Conservation (phyloP, 2,888 invertebrate species). For the Drosophila algonquin region DNA sequence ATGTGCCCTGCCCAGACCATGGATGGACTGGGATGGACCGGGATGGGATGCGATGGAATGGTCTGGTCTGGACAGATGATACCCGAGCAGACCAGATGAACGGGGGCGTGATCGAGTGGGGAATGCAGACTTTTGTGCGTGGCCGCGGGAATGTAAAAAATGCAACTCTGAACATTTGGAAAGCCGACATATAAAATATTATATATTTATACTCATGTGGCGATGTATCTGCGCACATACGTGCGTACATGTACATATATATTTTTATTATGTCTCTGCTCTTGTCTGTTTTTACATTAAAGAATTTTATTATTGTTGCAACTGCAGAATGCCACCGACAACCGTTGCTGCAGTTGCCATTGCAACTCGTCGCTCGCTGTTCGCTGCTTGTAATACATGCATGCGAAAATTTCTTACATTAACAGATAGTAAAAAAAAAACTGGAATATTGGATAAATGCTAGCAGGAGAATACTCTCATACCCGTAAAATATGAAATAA, state of each 20-base stretch:
- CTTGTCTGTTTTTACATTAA: constrained; percentile 63
- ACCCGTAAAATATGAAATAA: too few species aligned
- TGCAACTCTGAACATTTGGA: constrained; percentile 34
- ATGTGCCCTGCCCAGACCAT: constrained; percentile 38
- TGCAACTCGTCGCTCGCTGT: constrained; percentile 44
- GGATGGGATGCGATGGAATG: constrained; percentile 1
- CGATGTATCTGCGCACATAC: constrained; percentile 17
- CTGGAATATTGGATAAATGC: constrained; percentile 3
- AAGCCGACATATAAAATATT: constrained; percentile 36
- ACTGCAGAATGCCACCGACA: neutral
- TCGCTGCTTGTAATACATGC: constrained; percentile 55
- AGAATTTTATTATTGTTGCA: constrained; percentile 49
- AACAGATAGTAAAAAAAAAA: constrained; percentile 62
- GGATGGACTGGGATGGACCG: neutral
- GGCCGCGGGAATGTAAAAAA: constrained; percentile 41
- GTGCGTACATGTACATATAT: constrained; percentile 6
- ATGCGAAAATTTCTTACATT: constrained; percentile 57
- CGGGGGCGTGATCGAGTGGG: constrained; percentile 25
- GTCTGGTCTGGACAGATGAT: constrained; percentile 8
- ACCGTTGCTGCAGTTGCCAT: constrained; percentile 37
- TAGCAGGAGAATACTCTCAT: constrained; percentile 28
- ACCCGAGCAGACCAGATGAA: constrained; percentile 18
- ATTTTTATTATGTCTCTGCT: constrained; percentile 42
- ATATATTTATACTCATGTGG: constrained; percentile 33
- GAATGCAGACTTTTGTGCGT: constrained; percentile 46